Evolutionary conservation across 2,797 vertebrate species (phyloP), one percentile per base, ranked within the genome.

Genomic region (Hydrophis major): DNA sequence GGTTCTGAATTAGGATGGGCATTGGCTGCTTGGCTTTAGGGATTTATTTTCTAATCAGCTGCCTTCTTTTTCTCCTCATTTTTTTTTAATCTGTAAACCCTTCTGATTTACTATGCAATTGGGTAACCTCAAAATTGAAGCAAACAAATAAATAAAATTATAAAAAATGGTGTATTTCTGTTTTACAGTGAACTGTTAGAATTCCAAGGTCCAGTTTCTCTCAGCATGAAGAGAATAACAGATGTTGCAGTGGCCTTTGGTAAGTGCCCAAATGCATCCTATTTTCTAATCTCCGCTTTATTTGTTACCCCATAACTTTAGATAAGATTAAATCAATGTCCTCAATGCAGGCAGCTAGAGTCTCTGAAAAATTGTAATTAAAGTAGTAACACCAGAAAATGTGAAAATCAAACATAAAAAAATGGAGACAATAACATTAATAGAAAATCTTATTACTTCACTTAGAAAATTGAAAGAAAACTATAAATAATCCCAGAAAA

Each of bases 201-300:
- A 42, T 66, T 94, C 88, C 89, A 87, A 94, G 94, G 92, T 92
- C 94, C 94, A 90, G 61, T 47, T 96, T 96, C 94, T 95, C 89
- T 96, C 96, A 96, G 90, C 91, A 98, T 98, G 98, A 98, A 97
- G 96, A 92, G 94, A 90, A 69, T 55, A 94, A 96, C 96, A 93
- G 91, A 95, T 94, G 93, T 96, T 94, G 94, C 96, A 95, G 89
- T 95, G 94, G 93, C 97, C 92, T 96, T 98, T 90, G 97, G 98
- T 98, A 97, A 98, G 98, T 97, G 95, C 93, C 91, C 90, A 27
- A 69, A 50, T 14, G 16, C 22, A 89, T 90, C 28, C 37, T 57
- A 92, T 55, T 92, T 92, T 18, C 20, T 50, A 2, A 42, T 27
- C 18, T 90, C 28, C n/a, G 20, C 11, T 60, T 56, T 32, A 89